A percentile compares a stretch with the other conserved stretches of the same genome.
phyloP scores from a whole-genome alignment of 2,113 vertebrate species.

The Urocynchramus pylzowi region DNA sequence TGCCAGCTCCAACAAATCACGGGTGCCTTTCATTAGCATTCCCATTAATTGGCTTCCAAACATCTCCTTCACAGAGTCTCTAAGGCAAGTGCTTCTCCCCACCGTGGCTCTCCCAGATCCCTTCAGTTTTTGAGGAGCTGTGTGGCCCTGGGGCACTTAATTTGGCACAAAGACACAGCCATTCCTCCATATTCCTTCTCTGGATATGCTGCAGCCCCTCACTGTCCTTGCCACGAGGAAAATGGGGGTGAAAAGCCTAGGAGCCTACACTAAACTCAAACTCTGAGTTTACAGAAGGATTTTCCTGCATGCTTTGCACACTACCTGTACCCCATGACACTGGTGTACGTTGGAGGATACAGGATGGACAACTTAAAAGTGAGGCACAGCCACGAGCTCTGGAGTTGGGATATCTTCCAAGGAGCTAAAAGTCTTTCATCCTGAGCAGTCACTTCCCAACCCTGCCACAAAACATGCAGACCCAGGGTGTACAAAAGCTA shows the following conservation, averaged over 20 bases:
- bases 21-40: neutral
- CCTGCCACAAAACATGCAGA: neutral
- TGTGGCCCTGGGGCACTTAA: neutral
- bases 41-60: neutral
- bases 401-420: neutral
- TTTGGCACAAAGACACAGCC: neutral
- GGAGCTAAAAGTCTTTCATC: neutral
- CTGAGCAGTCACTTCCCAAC: neutral
- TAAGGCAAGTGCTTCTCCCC: neutral
- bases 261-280: neutral
- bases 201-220: neutral
- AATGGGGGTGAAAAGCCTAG: neutral
- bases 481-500: neutral
- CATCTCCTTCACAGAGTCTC: neutral
- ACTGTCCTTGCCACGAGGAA: neutral
- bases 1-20: neutral
- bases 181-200: neutral
- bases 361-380: neutral
- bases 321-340: too few relatives aligned
- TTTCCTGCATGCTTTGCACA: neutral
- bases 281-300: neutral
- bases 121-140: neutral
- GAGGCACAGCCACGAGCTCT: rapidly evolving
- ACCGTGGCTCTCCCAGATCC: neutral
- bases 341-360: rapidly evolving